Evolutionary conservation across 2,888 invertebrate genomes (phyloP), one percentile per base, ranked within the genome.

Genomic region (Agriopis leucophaearia): DNA sequence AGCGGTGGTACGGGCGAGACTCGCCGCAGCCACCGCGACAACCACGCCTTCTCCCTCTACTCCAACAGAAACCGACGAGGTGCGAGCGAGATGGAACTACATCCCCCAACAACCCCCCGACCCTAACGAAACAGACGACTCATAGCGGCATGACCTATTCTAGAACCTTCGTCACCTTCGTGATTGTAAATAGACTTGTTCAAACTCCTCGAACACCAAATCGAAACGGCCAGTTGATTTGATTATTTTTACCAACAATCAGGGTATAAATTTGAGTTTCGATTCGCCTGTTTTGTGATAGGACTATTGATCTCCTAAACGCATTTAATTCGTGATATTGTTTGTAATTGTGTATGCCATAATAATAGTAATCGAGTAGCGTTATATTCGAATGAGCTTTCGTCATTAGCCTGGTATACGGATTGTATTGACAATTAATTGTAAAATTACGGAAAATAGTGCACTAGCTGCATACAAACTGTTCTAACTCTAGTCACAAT

Each of bases 1-100:
- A 48, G 96, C 96, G 74, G 99, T 99, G 61, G 99, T 99, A 16
- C 95, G 97, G 73, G 95, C 96, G 67, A 94, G 97, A 63, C 82
- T 81, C 47, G 79, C 80, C n/a, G 81, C 82, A 1, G 73, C 78
- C 62, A 57, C 77, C 35, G 70, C 75, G 18, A 72, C 76, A 8
- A 66, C 74, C 56, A 73, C 74, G 10, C 72, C 78, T 16, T 74
- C 81, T 42, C 66, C 79, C 13, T 65, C 79, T 50, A 55, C 76
- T 5, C 71, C 79, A 40, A 70, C 79, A 4, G 80, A 82, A 35
- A 74, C 81, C 54, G 78, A 81, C 1, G 90, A 92, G 54, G 94
- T 94, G 69, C 86, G 87, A 77, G 94, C 94, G 79, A 83, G 94
- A 65, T 94, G 94, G 91, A 93, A 94, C 88, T 93, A 94, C 84